Conservation (phyloP, 2,797 vertebrate genomes). For the Neomorphus geoffroyi region DNA sequence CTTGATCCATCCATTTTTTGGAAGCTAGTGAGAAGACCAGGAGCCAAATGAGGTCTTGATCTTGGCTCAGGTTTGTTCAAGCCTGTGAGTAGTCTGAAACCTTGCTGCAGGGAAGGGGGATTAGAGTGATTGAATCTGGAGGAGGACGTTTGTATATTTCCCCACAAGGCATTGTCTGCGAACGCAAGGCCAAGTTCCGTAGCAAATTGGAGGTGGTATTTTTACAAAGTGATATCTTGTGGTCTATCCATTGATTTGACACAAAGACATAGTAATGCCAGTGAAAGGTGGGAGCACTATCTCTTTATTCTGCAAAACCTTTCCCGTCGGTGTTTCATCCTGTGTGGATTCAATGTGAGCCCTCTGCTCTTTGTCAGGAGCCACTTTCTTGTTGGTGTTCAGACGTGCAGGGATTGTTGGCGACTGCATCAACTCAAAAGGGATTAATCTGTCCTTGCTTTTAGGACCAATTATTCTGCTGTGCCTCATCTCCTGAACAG, state of each 20-base stretch:
- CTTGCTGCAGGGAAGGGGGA: neutral
- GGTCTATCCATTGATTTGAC: neutral
- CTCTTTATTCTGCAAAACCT: neutral
- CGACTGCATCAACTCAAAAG: neutral
- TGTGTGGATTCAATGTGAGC: too few species aligned
- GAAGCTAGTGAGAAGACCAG: neutral
- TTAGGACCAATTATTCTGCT: neutral
- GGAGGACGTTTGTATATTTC: neutral
- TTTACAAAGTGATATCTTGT: neutral
- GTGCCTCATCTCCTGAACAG: neutral
- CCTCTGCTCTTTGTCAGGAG: neutral
- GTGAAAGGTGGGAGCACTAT: neutral
- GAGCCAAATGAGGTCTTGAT: neutral
- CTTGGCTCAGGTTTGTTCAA: neutral
- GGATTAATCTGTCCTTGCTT: constrained; percentile 5
- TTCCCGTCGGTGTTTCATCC: too few species aligned
- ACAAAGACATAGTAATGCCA: neutral
- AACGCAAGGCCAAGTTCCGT: neutral
- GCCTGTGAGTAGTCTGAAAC: neutral
- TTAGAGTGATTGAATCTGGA: neutral
- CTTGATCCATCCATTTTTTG: neutral
- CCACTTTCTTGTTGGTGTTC: neutral
- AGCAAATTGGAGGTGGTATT: neutral
- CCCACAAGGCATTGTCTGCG: neutral
- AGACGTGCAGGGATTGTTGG: neutral